Evolutionary conservation across 2,797 vertebrate genomes (phyloP).

Genomic region (Acanthurus leucopareius): DNA sequence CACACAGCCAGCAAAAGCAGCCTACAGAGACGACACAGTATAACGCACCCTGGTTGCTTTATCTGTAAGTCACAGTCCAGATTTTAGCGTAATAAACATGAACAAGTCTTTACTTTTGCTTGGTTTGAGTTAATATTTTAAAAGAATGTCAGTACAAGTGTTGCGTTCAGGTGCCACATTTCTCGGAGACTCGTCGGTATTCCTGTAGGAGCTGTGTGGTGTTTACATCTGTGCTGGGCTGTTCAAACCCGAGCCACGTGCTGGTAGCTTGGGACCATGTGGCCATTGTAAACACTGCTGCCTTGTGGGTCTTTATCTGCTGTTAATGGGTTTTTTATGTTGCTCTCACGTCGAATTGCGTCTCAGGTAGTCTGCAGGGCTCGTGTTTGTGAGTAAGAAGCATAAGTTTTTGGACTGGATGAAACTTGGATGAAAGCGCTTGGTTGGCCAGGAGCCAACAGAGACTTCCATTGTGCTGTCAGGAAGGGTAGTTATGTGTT

Average conservation of each 20-base stretch:
- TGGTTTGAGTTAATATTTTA: slow-evolving; percentile 31
- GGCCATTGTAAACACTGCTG: slow-evolving; percentile 77
- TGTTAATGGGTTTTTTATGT: not conserved
- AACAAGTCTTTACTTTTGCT: not conserved
- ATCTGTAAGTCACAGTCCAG: slow-evolving; percentile 24
- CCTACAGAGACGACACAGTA: not conserved
- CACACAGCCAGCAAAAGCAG: not conserved
- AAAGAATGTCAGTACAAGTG: not conserved
- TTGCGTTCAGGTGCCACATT: slow-evolving; percentile 38
- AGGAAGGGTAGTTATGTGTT: not conserved
- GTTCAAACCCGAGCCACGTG: slow-evolving; percentile 71
- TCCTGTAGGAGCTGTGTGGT: slow-evolving; percentile 27
- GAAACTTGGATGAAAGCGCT: not conserved
- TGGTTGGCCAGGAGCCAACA: not conserved
- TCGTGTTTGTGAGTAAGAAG: not conserved
- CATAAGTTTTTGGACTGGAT: not conserved
- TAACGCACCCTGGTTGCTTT: not conserved
- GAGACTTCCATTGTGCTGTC: slow-evolving; percentile 40
- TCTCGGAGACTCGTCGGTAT: not conserved
- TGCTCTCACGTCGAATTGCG: not conserved
- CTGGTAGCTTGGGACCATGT: slow-evolving; percentile 68
- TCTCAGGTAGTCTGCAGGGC: not conserved
- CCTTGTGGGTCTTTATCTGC: slow-evolving; percentile 23
- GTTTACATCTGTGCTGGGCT: slow-evolving; percentile 67
- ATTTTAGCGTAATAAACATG: slow-evolving; percentile 34